Evolutionary conservation across 92 coral and sea anemone species (phyloP).

Genomic region (Montipora capitata): DNA sequence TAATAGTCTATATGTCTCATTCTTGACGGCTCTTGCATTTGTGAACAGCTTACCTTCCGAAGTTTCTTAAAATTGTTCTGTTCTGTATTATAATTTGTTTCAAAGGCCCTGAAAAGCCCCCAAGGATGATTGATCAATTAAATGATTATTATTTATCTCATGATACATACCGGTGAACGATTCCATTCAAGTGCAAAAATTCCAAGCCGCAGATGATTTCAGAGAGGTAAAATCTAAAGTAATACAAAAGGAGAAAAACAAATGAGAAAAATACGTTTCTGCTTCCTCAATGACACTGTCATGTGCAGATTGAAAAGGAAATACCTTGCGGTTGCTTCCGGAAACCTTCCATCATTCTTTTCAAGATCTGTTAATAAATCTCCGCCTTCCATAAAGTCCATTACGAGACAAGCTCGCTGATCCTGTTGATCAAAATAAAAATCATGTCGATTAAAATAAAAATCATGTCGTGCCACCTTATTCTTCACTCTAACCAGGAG

Average conservation of each 20-base stretch:
- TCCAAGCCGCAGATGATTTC: conserved; percentile 92
- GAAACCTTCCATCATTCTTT: not conserved
- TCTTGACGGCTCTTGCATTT: too few species aligned
- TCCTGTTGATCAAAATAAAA: not conserved
- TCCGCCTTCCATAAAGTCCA: not conserved
- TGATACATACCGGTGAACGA: conserved; percentile 81
- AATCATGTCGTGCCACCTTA: too few species aligned
- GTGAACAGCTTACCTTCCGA: too few species aligned
- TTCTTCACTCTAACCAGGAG: too few species aligned
- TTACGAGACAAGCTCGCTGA: not conserved
- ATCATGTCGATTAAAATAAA: too few species aligned
- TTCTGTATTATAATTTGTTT: too few species aligned
- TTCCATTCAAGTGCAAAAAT: conserved; percentile 85
- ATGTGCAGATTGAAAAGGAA: not conserved
- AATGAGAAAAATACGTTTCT: too few species aligned
- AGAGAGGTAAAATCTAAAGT: conserved; percentile 84
- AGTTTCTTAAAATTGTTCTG: too few species aligned
- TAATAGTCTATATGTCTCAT: too few species aligned
- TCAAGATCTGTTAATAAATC: not conserved
- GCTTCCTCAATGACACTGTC: too few species aligned
- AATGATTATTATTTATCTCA: not conserved
- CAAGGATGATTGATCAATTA: too few species aligned
- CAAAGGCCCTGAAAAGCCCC: too few species aligned
- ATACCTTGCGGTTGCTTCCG: not conserved
- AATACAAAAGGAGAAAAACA: not conserved